Percentiles rank a stretch among this genome's conserved stretches.
These are phyloP conservation scores for Stenopsyche tienmushanensis DNA, from an alignment of 1,140 invertebrate species.

Conservation along the genomic window DNA sequence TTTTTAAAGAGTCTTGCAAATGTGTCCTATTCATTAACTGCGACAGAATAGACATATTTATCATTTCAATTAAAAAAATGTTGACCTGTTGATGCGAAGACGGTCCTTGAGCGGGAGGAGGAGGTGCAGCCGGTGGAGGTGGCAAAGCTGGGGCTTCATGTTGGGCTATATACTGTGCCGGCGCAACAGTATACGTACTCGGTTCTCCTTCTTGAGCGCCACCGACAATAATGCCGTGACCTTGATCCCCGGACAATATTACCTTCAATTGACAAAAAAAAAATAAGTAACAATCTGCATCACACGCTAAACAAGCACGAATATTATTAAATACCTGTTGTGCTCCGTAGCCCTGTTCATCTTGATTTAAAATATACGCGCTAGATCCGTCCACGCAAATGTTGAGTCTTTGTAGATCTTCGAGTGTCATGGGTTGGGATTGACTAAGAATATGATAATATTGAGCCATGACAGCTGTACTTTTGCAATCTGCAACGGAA, in stretches of 20 bases:
- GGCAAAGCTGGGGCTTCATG: slow-evolving; percentile 46
- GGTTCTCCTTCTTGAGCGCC: slow-evolving; percentile 15
- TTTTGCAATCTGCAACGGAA: slow-evolving; percentile 4
- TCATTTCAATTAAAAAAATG: too few species aligned
- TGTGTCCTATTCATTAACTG: neutral
- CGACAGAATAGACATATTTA: too few species aligned
- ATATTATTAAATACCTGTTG: slow-evolving; percentile 30
- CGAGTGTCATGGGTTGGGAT: slow-evolving; percentile 40
- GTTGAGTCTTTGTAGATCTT: slow-evolving; percentile 45
- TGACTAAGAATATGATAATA: slow-evolving; percentile 48
- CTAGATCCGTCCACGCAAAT: slow-evolving; percentile 36
- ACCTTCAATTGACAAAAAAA: neutral
- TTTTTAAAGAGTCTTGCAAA: neutral
- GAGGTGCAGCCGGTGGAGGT: slow-evolving; percentile 44
- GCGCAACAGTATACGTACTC: slow-evolving; percentile 11
- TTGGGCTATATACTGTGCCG: slow-evolving; percentile 30
- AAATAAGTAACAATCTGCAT: too few species aligned
- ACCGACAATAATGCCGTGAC: slow-evolving; percentile 32
- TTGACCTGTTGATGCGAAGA: slow-evolving; percentile 20
- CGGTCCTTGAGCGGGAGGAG: slow-evolving; percentile 44
- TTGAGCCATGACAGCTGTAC: slow-evolving; percentile 45
- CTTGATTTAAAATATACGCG: slow-evolving; percentile 29
- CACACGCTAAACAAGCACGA: too few species aligned
- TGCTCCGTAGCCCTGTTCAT: slow-evolving; percentile 31
- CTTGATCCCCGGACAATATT: slow-evolving; percentile 32